These are phyloP conservation scores for Megaleporinus macrocephalus DNA, from an alignment of 2,113 vertebrate species.

Conservation along the genomic window DNA sequence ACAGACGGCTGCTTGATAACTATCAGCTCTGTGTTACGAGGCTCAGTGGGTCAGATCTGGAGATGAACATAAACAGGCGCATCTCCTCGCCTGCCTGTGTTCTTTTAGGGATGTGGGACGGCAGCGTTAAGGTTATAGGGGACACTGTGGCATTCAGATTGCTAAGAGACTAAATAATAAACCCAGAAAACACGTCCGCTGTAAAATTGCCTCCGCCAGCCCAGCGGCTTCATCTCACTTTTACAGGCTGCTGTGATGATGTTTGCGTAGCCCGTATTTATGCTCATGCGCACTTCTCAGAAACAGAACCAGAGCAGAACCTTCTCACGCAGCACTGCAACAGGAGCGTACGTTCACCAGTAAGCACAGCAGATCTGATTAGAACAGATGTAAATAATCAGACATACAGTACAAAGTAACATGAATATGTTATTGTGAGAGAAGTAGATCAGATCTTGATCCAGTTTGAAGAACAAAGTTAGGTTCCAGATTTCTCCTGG, in stretches of 20 bases:
- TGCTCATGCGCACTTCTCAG: neutral
- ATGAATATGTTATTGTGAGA: no score
- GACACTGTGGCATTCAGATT: no score
- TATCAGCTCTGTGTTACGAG: neutral
- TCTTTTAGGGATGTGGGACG: neutral
- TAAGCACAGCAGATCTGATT: no score
- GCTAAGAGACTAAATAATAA: neutral
- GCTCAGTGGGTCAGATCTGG: neutral
- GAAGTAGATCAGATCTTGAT: no score
- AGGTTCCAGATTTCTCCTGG: no score
- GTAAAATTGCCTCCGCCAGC: neutral
- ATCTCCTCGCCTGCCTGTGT: neutral
- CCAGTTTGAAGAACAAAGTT: no score
- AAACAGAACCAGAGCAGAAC: neutral
- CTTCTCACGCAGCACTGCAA: no score
- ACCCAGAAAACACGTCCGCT: neutral
- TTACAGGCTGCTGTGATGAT: neutral
- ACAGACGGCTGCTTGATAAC: no score
- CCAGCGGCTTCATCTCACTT: neutral
- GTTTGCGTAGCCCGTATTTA: no score
- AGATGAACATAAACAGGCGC: neutral
- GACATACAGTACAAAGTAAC: no score
- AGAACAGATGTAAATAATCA: no score
- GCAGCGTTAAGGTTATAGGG: neutral
- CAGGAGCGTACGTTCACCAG: no score